These are phyloP conservation scores for Uloborus plumipes DNA, from an alignment of 2,888 invertebrate genomes.

Conservation along the genomic window DNA sequence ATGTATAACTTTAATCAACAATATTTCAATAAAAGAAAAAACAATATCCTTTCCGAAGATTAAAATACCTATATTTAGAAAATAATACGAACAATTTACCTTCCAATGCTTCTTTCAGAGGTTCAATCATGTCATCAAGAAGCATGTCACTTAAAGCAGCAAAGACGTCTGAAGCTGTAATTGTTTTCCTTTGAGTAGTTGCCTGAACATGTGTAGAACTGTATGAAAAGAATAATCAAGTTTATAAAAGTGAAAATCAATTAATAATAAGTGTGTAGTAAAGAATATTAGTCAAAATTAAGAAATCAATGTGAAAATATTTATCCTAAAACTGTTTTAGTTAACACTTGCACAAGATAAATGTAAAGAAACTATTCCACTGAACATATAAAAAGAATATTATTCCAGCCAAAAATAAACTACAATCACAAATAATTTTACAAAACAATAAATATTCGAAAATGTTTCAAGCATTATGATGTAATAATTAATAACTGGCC, in stretches of 20 bases:
- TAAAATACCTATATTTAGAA: neutral
- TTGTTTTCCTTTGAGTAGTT: slow-evolving; percentile 37
- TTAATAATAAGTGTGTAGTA: too few relatives aligned
- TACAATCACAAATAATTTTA: too few relatives aligned
- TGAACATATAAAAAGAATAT: too few relatives aligned
- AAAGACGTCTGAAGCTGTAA: slow-evolving; percentile 28
- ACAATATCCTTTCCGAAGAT: neutral
- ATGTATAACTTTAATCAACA: too few relatives aligned
- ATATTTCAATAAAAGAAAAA: too few relatives aligned
- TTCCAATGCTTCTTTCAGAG: slow-evolving; percentile 51
- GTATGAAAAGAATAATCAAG: neutral
- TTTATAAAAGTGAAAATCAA: too few relatives aligned
- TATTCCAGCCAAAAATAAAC: neutral
- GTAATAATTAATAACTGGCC: too few relatives aligned
- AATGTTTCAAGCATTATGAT: too few relatives aligned
- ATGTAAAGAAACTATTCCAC: neutral
- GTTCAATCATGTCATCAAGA: slow-evolving; percentile 55
- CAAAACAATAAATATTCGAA: too few relatives aligned
- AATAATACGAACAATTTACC: slow-evolving; percentile 1
- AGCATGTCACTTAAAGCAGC: slow-evolving; percentile 45
- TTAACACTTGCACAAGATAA: neutral
- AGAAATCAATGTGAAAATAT: too few relatives aligned
- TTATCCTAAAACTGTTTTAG: too few relatives aligned
- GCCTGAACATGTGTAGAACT: slow-evolving; percentile 44
- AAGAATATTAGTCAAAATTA: too few relatives aligned